Conservation (phyloP, 2,113 vertebrate genomes). For the Neodontobutis hainanensis region DNA sequence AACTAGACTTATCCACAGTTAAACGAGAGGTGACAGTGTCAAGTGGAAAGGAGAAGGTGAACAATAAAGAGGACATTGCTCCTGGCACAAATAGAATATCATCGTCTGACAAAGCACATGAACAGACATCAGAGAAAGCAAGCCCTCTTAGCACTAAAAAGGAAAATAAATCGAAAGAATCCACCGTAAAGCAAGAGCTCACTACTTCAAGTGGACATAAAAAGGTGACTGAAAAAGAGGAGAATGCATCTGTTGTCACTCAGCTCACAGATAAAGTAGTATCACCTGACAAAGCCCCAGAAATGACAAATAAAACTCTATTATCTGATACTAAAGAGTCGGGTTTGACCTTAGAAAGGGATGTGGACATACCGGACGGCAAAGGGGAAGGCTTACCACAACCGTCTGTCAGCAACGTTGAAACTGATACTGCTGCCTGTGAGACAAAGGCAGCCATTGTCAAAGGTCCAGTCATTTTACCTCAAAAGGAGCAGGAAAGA, state of each 20-base stretch:
- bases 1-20: neutral
- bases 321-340: neutral
- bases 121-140: slow-evolving; percentile 12
- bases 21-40: neutral
- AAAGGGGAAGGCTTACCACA: slow-evolving; percentile 27
- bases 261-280: neutral
- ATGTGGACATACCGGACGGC: slow-evolving; percentile 9
- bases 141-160: slow-evolving; percentile 5
- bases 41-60: slow-evolving; percentile 16
- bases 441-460: slow-evolving; percentile 59
- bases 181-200: neutral
- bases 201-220: neutral
- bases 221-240: neutral
- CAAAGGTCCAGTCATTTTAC: slow-evolving; percentile 27
- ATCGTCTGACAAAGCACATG: slow-evolving; percentile 18
- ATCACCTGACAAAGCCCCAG: neutral
- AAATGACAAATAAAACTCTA: no score
- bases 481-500: slow-evolving; percentile 41
- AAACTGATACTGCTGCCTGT: slow-evolving; percentile 48
- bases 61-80: neutral
- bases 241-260: neutral
- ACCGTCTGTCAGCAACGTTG: slow-evolving; percentile 41
- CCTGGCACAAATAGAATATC: slow-evolving; percentile 22
- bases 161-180: neutral
- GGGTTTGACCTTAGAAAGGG: neutral